phyloP scores from a whole-genome alignment of 2,888 invertebrate genomes.

The Agonopterix arenella region DNA sequence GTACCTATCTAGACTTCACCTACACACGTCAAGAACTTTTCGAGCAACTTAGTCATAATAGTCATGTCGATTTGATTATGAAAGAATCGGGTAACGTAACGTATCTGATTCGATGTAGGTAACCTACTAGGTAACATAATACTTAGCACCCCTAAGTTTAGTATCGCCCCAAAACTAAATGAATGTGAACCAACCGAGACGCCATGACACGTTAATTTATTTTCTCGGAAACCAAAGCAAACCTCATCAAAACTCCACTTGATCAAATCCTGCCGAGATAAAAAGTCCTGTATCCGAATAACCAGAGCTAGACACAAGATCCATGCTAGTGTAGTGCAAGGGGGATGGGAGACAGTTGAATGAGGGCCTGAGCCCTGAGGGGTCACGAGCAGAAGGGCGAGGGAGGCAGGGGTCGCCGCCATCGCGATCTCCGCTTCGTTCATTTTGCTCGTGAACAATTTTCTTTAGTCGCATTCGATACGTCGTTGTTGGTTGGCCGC shows the following conservation, averaged over 20 bases:
- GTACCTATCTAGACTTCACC: no score
- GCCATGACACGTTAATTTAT: no score
- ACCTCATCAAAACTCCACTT: slow-evolving; percentile 13
- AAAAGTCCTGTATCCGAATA: slow-evolving; percentile 21
- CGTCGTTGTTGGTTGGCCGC: slow-evolving; percentile 25
- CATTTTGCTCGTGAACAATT: slow-evolving; percentile 26
- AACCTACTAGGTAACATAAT: no score
- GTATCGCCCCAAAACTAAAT: no score
- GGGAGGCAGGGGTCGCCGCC: slow-evolving; percentile 45
- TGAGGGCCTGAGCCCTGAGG: slow-evolving; percentile 44
- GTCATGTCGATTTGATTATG: no score
- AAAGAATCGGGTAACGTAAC: no score
- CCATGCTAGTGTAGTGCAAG: slow-evolving; percentile 25
- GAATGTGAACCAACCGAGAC: no score
- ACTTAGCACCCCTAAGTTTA: no score
- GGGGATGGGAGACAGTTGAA: slow-evolving; percentile 49
- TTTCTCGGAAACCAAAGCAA: not conserved
- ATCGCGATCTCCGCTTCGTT: slow-evolving; percentile 44
- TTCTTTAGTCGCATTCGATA: slow-evolving; percentile 55
- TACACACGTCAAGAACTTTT: no score
- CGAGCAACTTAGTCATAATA: no score
- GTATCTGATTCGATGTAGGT: no score
- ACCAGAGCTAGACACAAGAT: slow-evolving; percentile 20
- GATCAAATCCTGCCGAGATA: slow-evolving; percentile 38
- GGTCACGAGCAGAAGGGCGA: slow-evolving; percentile 33